Base-by-base conservation (phyloP, 2,888 invertebrate genomes). In the Bursaphelenchus okinawaensis region DNA sequence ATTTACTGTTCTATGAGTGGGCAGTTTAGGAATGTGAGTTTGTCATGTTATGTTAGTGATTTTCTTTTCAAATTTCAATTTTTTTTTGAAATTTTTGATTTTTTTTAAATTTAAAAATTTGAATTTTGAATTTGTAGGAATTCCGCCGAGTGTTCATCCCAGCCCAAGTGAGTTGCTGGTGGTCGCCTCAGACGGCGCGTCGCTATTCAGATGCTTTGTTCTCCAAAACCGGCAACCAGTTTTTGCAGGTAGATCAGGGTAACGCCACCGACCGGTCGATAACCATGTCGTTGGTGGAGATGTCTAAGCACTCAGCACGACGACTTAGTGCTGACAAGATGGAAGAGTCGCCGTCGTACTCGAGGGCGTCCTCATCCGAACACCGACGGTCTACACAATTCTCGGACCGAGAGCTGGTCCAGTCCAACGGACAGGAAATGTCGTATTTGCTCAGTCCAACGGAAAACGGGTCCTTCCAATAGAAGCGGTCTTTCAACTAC, bases 1-100 rank as follows among this genome's bases (percentile, higher is more conserved):
- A 83, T 86, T 58, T 86, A 86, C 75, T 85, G 85, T 70, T 80
- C 83, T n/a, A 86, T 86, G 85, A 84, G 84, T 68, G 82, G 82
- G 52, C 84, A 85, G 74, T 86, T 86, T 75, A 73, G 86, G 69
- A 76, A 75, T 60, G 81, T 79, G 52, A 54, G 66, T 60, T 20
- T 12, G 1, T 27, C 22, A 0, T 16, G 23, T 26, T 26, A 7
- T n/a, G 58, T n/a, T 62, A 57, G 9, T n/a, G n/a, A n/a, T n/a
- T n/a, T n/a, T n/a, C n/a, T n/a, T n/a, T n/a, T n/a, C n/a, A n/a
- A n/a, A n/a, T n/a, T n/a, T n/a, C n/a, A n/a, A n/a, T n/a, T n/a
- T n/a, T n/a, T 64, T 64, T 63, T 31, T 29, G 66, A 67, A 27
- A 7, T 24, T 68, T 55, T 23, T 20, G 58, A 22, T 19, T 66